These are phyloP conservation scores for Ctenoplectra terminalis DNA, from an alignment of 1,140 invertebrate species.

Conservation along the genomic window DNA sequence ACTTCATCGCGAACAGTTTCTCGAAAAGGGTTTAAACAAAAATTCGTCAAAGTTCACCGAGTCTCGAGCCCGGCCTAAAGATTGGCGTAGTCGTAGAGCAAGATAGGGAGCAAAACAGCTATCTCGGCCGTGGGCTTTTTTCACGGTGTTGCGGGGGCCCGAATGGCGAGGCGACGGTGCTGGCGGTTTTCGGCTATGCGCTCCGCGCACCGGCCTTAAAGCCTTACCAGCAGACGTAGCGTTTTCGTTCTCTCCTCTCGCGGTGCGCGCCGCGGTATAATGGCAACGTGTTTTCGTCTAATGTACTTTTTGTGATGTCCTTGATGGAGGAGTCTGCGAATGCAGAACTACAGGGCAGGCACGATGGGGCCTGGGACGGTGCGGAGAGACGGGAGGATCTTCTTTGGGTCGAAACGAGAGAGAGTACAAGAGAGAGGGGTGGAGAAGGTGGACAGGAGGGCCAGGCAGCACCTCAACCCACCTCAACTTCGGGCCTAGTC, in stretches of 20 bases:
- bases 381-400: conserved; percentile 39
- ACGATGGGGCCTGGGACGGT: conserved; percentile 55
- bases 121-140: conserved; percentile 64
- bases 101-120: conserved; percentile 57
- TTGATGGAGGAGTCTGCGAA: conserved; percentile 83
- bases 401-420: conserved; percentile 22
- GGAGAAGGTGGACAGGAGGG: conserved; percentile 74
- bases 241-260: conserved; percentile 69
- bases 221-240: conserved; percentile 62
- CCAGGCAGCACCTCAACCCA: conserved; percentile 78
- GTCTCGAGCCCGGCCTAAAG: conserved; percentile 64
- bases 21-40: no score
- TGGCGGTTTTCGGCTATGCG: conserved; percentile 44
- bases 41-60: not conserved
- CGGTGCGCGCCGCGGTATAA: conserved; percentile 73
- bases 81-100: conserved; percentile 62
- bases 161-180: conserved; percentile 51
- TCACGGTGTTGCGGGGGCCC: conserved; percentile 60
- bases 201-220: conserved; percentile 47
- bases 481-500: conserved; percentile 81
- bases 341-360: conserved; percentile 81
- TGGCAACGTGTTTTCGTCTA: conserved; percentile 83
- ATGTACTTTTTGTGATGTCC: conserved; percentile 84
- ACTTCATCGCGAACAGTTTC: not conserved
- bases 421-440: not conserved